Evolutionary conservation across 2,797 vertebrate species (phyloP).

Genomic region (Acrossocheilus fasciatus): DNA sequence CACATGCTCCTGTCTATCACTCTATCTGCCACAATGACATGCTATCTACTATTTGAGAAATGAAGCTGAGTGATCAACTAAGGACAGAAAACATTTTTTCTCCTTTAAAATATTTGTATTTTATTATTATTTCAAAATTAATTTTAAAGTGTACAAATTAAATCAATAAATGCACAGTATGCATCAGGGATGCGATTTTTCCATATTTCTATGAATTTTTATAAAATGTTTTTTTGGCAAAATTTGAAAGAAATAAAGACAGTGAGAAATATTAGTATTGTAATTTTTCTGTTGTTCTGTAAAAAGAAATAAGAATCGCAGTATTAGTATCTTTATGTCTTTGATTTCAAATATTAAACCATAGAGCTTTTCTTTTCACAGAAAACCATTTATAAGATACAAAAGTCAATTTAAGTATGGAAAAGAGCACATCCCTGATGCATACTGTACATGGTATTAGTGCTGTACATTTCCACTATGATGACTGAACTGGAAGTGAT

Average conservation of each 20-base stretch:
- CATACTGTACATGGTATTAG: background rate
- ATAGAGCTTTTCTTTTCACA: background rate
- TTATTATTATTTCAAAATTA: background rate
- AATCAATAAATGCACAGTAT: background rate
- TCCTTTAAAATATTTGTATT: background rate
- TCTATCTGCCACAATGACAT: background rate
- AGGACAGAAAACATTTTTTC: background rate
- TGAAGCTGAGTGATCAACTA: background rate
- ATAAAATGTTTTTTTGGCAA: no score
- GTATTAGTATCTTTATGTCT: background rate
- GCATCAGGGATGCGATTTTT: no score
- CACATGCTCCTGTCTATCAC: background rate
- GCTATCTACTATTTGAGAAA: background rate
- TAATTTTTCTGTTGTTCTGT: background rate
- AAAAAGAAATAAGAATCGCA: background rate
- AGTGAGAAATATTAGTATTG: background rate
- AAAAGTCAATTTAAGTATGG: background rate
- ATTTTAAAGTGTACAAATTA: no score
- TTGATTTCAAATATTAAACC: background rate
- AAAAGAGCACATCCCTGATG: background rate
- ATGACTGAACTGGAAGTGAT: background rate
- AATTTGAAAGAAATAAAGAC: background rate
- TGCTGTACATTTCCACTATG: background rate
- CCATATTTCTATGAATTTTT: no score
- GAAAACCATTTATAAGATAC: background rate